Evolutionary conservation across 2,797 vertebrate species (phyloP).

Genomic region (Acipenser ruthenus): DNA sequence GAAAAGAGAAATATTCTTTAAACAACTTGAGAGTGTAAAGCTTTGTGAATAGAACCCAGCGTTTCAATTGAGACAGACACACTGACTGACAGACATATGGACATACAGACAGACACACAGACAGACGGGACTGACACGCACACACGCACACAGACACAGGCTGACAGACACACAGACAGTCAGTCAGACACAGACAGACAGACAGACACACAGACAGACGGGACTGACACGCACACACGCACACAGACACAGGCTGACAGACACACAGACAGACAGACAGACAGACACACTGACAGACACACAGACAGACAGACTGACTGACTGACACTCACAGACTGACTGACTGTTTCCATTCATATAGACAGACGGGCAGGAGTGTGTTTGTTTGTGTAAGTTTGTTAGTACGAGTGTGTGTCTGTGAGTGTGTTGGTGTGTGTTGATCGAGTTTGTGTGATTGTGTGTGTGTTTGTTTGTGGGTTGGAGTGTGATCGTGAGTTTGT

Average conservation of each 20-base stretch:
- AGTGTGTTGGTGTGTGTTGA: too few relatives aligned
- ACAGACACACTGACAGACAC: neutral
- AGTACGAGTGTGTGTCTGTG: neutral
- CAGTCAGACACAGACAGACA: neutral
- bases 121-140: too few relatives aligned
- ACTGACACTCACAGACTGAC: neutral
- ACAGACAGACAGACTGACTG: neutral
- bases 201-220: neutral
- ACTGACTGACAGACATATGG: too few relatives aligned
- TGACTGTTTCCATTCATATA: neutral
- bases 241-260: neutral
- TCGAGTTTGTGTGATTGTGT: too few relatives aligned
- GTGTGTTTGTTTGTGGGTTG: too few relatives aligned
- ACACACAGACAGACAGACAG: neutral
- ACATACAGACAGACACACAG: too few relatives aligned
- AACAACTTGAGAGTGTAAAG: too few relatives aligned
- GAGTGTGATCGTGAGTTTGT: too few relatives aligned
- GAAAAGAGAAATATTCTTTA: too few relatives aligned
- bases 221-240: conserved; percentile 11
- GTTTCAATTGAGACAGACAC: too few relatives aligned
- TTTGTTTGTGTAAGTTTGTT: neutral
- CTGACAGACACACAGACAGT: neutral
- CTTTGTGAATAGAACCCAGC: too few relatives aligned
- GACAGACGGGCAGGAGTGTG: neutral
- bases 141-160: too few relatives aligned